Base-by-base conservation (phyloP, 2,888 invertebrate species). In the Sinotaia quadrata region DNA sequence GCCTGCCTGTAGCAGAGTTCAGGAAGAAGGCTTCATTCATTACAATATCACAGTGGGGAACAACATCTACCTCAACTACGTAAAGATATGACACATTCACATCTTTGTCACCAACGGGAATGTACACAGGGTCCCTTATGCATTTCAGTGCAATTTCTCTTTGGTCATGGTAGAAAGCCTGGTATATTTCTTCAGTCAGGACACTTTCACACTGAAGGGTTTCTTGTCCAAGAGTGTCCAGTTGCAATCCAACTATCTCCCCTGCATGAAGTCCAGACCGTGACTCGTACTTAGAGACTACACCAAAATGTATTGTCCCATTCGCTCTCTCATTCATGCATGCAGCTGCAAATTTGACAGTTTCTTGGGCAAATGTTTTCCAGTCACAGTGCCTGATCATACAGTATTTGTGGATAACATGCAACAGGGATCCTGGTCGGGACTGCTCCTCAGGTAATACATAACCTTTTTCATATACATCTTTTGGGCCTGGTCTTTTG, bases 21-120 rank as follows among this genome's bases (percentile, higher is more conserved):
- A 56, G 18, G n/a, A 56, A 56, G 61, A 78, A 68, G 3, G 68
- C 73, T 12, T 73, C 71, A 41, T 71, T 63, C 27, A 59, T 47
- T 15, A 75, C 60, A 3, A 72, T n/a, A n/a, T 18, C 36, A n/a
- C 60, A 66, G 31, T 56, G 52, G 2, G 78, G 74, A 27, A 73
- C 69, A 56, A 78, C 66, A 69, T 78, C 78, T 15, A 78, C 57
- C 56, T 78, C 78, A 36, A 78, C 44, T 12, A 78, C 71, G 33
- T 54, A 71, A 10, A 68, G 41, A 2, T 62, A 59, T n/a, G n/a
- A n/a, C n/a, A 7, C 24, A 7, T 47, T 24, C 2, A 8, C 47
- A 29, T 61, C 41, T 7, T 60, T 34, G 1, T 34, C 58, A 41
- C 57, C 15, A 24, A 78, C 74, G 7, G 72, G 71, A 18, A 78